phyloP scores from a whole-genome alignment of 2,888 invertebrate genomes.

The Mesopsocus fuscifrons region DNA sequence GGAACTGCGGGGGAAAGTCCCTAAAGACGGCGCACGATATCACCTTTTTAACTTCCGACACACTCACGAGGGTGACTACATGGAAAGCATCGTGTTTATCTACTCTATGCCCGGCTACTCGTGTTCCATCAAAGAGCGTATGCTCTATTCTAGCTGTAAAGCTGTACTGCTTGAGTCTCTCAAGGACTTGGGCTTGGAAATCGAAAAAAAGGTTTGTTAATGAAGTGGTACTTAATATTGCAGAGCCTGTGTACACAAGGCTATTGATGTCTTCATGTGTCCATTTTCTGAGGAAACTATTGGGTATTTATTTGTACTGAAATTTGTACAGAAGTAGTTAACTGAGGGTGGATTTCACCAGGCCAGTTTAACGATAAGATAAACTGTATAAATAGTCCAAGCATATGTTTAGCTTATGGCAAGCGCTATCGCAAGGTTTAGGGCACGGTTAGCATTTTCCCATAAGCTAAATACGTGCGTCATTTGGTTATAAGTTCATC shows the following conservation, averaged over 20 bases:
- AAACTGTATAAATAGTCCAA: too few relatives aligned
- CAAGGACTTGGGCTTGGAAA: conserved; percentile 51
- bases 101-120: conserved; percentile 97
- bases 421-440: too few relatives aligned
- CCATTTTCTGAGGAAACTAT: too few relatives aligned
- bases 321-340: too few relatives aligned
- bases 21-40: conserved; percentile 71
- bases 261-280: too few relatives aligned
- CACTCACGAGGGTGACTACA: conserved; percentile 78
- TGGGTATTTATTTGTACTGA: too few relatives aligned
- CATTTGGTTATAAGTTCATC: neutral
- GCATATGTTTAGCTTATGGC: too few relatives aligned
- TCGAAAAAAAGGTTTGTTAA: conserved; percentile 65
- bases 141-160: conserved; percentile 98
- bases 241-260: too few relatives aligned
- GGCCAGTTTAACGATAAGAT: too few relatives aligned
- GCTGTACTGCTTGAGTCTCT: conserved; percentile 73
- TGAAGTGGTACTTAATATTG: too few relatives aligned
- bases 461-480: neutral
- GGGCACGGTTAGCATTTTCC: too few relatives aligned
- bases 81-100: conserved; percentile 82
- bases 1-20: conserved; percentile 59
- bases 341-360: too few relatives aligned
- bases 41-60: conserved; percentile 84
- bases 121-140: conserved; percentile 90